A percentile compares a stretch with the other conserved stretches of the same genome.
phyloP scores from a whole-genome alignment of 2,113 vertebrate genomes.

The Dasyprocta punctata region DNA sequence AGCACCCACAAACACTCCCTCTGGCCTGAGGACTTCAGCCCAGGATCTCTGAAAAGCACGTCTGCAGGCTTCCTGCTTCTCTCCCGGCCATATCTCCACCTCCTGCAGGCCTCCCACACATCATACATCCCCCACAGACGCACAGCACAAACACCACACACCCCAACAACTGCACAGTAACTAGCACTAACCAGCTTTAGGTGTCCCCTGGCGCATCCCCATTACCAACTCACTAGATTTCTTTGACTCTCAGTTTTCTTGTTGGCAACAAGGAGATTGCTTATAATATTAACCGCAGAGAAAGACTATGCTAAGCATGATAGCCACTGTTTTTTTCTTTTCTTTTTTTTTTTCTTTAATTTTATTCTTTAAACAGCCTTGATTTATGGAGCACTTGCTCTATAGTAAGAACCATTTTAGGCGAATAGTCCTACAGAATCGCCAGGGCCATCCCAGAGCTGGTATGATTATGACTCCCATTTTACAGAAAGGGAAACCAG shows the following conservation, averaged over 20 bases:
- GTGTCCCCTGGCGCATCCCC: background rate
- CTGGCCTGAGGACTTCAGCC: background rate
- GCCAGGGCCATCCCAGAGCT: no score
- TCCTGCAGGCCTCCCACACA: no score
- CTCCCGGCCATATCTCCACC: background rate
- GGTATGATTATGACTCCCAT: background rate
- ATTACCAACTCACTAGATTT: background rate
- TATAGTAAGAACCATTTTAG: background rate
- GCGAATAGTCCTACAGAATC: accelerated
- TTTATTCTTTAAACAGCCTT: background rate
- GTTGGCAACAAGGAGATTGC: background rate
- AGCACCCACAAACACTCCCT: background rate
- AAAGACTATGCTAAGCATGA: background rate
- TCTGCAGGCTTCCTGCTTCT: background rate
- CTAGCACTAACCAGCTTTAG: background rate
- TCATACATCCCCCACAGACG: background rate
- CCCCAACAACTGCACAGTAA: background rate
- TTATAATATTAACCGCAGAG: background rate
- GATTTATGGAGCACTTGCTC: background rate
- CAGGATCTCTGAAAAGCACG: background rate
- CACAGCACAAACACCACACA: background rate
- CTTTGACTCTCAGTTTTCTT: background rate
- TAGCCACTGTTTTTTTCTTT: background rate
- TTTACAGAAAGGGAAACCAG: background rate
- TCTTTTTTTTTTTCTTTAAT: background rate